Evolutionary conservation across 23 tunicate species (phyloP).

Genomic region (Halocynthia aurantium): DNA sequence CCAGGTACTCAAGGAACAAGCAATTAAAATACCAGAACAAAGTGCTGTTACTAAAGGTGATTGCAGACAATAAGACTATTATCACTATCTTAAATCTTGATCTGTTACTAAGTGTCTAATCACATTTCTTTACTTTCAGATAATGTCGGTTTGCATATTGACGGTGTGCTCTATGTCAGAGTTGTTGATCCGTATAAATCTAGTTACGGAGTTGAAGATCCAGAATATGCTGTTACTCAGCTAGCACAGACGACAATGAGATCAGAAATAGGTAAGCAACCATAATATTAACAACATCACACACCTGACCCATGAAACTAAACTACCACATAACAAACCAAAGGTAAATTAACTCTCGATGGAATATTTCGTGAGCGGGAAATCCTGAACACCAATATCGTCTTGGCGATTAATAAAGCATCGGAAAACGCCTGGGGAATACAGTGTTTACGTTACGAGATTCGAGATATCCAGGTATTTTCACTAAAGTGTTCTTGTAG

Average conservation of each 20-base stretch:
- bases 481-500: background rate
- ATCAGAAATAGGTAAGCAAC: constrained; percentile 95
- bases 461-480: constrained; percentile 87
- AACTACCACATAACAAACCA: no score
- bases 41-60: constrained; percentile 97
- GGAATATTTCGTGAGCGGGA: constrained; percentile 93
- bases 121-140: constrained; percentile 23
- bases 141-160: constrained; percentile 92
- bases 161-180: constrained; percentile 89
- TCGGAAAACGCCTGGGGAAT: constrained; percentile 96
- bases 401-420: constrained; percentile 86
- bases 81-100: background rate
- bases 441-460: constrained; percentile 85
- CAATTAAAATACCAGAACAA: constrained; percentile 93
- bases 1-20: constrained; percentile 95
- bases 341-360: constrained; percentile 91
- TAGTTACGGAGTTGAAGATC: constrained; percentile 95
- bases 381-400: constrained; percentile 70
- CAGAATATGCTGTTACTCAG: constrained; percentile 96
- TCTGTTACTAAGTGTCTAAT: background rate
- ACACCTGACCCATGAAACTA: no score
- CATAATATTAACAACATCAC: background rate
- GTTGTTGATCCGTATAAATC: constrained; percentile 95
- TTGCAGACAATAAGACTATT: background rate
- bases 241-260: constrained; percentile 99